phyloP scores from a whole-genome alignment of 23 tunicate genomes.

The Phallusia fumigata region DNA sequence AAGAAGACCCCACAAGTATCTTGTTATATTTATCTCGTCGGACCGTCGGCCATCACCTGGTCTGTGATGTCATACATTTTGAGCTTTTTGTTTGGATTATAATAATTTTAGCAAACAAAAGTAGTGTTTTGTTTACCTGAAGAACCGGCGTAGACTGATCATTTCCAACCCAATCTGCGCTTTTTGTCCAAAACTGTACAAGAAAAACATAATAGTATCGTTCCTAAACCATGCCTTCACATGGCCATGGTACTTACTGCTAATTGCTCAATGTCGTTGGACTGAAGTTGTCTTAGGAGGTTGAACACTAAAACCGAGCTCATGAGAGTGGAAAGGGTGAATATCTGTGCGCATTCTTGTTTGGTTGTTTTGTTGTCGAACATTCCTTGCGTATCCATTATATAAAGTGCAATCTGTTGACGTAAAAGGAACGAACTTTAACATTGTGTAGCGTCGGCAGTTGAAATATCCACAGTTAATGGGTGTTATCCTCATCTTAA shows the following conservation, averaged over 20 bases:
- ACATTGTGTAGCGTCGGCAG: too few relatives aligned
- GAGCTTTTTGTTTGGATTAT: too few relatives aligned
- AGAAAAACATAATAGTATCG: not conserved
- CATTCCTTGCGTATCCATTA: not conserved
- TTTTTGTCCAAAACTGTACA: not conserved
- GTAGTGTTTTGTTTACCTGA: not conserved
- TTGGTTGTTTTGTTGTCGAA: constrained; percentile 6
- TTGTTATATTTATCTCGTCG: too few relatives aligned
- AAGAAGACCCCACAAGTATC: too few relatives aligned
- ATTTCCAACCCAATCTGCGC: not conserved
- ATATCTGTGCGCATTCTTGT: constrained; percentile 1
- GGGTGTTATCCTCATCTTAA: too few relatives aligned
- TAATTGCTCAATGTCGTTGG: not conserved
- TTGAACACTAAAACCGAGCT: not conserved
- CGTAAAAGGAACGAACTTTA: too few relatives aligned
- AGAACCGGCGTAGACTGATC: not conserved
- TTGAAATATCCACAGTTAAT: too few relatives aligned
- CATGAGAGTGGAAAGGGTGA: not conserved
- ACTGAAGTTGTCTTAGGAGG: not conserved
- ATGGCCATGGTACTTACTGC: not conserved
- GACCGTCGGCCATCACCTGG: too few relatives aligned
- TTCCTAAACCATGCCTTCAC: not conserved
- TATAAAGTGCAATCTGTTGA: not conserved
- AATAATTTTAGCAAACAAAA: too few relatives aligned
- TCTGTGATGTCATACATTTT: too few relatives aligned